Evolutionary conservation across 2,113 vertebrate genomes (phyloP).

Genomic region (Tenebrosternarchus preto): DNA sequence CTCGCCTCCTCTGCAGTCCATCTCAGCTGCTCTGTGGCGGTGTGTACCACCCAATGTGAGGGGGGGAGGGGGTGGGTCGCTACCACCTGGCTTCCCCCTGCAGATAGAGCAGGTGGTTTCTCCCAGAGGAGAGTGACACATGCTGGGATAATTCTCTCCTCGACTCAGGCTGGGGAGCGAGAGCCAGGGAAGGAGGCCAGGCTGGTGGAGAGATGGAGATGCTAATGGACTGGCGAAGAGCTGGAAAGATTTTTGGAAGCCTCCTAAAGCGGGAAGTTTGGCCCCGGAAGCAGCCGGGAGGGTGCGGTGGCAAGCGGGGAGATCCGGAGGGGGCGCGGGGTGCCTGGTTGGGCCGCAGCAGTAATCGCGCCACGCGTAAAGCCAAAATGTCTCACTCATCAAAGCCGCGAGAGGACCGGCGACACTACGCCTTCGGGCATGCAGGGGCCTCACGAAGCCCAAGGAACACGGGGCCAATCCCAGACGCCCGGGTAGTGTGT

Average conservation of each 20-base stretch:
- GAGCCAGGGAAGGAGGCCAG: neutral
- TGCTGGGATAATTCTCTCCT: constrained; percentile 4
- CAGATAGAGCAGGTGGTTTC: constrained; percentile 34
- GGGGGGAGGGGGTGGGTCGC: neutral
- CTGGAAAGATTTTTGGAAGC: constrained; percentile 28
- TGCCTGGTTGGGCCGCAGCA: too few species aligned
- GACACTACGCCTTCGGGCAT: too few species aligned
- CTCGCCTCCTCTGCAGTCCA: neutral
- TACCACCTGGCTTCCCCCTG: neutral
- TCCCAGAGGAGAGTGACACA: constrained; percentile 27
- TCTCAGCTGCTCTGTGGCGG: neutral
- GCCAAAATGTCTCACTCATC: neutral
- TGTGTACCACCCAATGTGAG: neutral
- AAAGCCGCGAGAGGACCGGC: neutral
- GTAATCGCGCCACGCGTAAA: neutral
- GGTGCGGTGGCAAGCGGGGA: neutral
- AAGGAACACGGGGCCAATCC: neutral
- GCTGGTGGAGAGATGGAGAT: neutral
- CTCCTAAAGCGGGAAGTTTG: constrained; percentile 26
- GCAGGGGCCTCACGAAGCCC: too few species aligned
- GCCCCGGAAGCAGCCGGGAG: constrained; percentile 13
- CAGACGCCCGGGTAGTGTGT: neutral
- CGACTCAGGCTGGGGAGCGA: neutral
- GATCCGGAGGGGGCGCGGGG: too few species aligned
- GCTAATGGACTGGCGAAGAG: neutral